Evolutionary conservation across 1,140 invertebrate genomes (phyloP), one percentile per base, ranked within the genome.

Genomic region (Aphis gossypii): DNA sequence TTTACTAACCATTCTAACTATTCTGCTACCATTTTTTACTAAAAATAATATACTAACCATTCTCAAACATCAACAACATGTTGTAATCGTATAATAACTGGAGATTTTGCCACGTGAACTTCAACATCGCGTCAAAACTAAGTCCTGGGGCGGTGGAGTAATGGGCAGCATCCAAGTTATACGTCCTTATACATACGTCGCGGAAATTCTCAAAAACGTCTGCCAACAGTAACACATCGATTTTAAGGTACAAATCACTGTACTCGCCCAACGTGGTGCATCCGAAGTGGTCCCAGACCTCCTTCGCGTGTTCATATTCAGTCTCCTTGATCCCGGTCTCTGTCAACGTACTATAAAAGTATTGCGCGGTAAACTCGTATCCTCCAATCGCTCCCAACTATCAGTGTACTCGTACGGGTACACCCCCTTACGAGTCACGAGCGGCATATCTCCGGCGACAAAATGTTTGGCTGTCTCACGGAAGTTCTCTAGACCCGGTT

Each of bases 181-280:
- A 48, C 46, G 46, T 9, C 46, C 46, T 48, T 8, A 48, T 48
- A 9, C 46, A 48, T 48, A 48, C 46, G 51, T 54, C 20, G 51
- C 51, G 51, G 20, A 54, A 54, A 21, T 54, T 54, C 1, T 54
- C 95, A 94, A 95, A 95, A 14, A 95, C 94, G 94, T 95, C 95
- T 30, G 94, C 94, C 60, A 95, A 93, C 95, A 38, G 95, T 21
- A 54, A 21, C 20, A 54, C 51, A 54, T 54, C 51, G 51, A 54
- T 95, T 95, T 95, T 95, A 30, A 95, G 87, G 94, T 96, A 96
- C 14, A 95, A 91, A 94, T 95, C 94, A 30, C 94, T 95, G 94
- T 54, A 96, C 94, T 96, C 95, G 94, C 86, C 86, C 3, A 87
- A n/a, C 30, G 86, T 95, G 41, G 94, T 82, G 94, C 95, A 95